Percentiles rank a stretch among this genome's conserved stretches.
Conservation (phyloP, 2,888 invertebrate genomes). For the Dryococelus australis region DNA sequence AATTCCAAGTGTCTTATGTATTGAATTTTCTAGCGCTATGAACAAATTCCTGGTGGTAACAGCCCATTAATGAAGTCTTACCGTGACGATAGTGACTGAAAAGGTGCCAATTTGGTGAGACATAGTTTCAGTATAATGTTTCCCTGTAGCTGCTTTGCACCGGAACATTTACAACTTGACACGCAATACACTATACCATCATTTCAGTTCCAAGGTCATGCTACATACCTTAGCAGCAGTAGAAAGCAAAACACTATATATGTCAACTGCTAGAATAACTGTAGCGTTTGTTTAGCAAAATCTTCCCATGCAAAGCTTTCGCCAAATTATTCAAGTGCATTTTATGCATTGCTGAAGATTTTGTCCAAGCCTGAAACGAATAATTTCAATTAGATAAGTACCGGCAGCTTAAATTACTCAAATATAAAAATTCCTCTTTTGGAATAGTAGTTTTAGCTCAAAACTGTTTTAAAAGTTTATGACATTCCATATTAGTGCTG, state of each 20-base stretch:
- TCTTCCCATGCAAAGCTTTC: background rate
- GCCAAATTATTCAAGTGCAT: background rate
- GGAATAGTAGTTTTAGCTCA: too few relatives aligned
- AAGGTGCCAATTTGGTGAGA: background rate
- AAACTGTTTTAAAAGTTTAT: too few relatives aligned
- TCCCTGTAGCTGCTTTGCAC: slow-evolving; percentile 28
- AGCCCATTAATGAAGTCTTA: slow-evolving; percentile 34
- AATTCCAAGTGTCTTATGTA: slow-evolving; percentile 20
- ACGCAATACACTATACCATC: background rate
- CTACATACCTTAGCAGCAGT: background rate
- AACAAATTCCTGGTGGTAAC: slow-evolving; percentile 40
- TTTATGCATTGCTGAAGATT: background rate
- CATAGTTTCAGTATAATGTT: background rate
- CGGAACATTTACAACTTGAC: background rate
- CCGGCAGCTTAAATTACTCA: too few relatives aligned
- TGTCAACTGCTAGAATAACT: slow-evolving; percentile 6
- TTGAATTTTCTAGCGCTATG: slow-evolving; percentile 39
- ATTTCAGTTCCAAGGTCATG: background rate
- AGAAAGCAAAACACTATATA: slow-evolving; percentile 16
- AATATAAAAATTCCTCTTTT: too few relatives aligned
- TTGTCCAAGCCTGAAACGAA: too few relatives aligned
- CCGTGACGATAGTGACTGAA: slow-evolving; percentile 31
- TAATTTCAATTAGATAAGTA: too few relatives aligned
- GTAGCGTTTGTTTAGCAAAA: background rate
- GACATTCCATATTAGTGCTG: too few relatives aligned